Conservation (phyloP, 64 coral and sea anemone species). For the Exaiptasia diaphana region DNA sequence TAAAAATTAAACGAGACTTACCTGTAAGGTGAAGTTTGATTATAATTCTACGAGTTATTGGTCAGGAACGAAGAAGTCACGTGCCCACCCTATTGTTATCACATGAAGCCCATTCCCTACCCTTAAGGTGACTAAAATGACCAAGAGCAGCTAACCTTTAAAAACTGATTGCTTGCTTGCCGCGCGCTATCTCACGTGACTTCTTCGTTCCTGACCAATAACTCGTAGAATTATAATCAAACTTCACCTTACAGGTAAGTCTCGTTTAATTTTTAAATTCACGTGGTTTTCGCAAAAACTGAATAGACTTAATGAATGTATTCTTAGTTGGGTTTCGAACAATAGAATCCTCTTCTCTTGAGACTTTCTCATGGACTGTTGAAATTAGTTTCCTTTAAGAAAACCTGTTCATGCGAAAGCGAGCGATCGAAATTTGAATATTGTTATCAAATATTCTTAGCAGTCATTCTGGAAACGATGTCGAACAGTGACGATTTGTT, state of each 20-base stretch:
- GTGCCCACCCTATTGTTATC: background rate
- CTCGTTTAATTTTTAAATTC: constrained; percentile 15
- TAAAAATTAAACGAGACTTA: background rate
- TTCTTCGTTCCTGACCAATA: constrained; percentile 10
- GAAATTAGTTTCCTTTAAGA: too few relatives aligned
- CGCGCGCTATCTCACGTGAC: constrained; percentile 31
- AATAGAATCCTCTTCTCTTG: too few relatives aligned
- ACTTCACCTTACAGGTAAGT: constrained; percentile 24
- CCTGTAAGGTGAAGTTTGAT: background rate
- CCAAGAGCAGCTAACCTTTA: constrained; percentile 23
- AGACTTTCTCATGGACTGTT: too few relatives aligned
- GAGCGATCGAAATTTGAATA: too few relatives aligned
- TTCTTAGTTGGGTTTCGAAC: too few relatives aligned
- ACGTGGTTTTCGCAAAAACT: too few relatives aligned
- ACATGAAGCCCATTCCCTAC: background rate
- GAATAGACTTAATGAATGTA: too few relatives aligned
- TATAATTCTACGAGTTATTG: background rate
- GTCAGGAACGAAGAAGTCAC: background rate
- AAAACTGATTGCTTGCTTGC: constrained; percentile 19
- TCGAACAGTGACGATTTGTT: too few relatives aligned
- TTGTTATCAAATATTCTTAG: too few relatives aligned
- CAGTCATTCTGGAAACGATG: too few relatives aligned
- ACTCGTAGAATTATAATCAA: constrained; percentile 13
- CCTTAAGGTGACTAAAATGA: background rate
- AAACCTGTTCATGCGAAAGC: too few relatives aligned